Percentiles rank a stretch among this genome's conserved stretches.
These are phyloP conservation scores for Illadopsis cleaveri DNA, from an alignment of 2,113 vertebrate species.

Conservation along the genomic window DNA sequence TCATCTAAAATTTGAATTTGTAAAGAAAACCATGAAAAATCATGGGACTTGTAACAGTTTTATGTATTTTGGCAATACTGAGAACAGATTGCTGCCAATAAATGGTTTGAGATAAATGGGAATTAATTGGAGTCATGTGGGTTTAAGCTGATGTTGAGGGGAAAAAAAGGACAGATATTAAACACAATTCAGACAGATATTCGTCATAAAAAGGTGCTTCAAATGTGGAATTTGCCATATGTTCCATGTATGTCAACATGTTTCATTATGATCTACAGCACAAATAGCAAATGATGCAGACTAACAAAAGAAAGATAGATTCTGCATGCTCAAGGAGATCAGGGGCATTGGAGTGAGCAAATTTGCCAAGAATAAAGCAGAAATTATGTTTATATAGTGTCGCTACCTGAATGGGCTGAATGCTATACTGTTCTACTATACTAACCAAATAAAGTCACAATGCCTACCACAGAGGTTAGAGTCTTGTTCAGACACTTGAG, in stretches of 20 bases:
- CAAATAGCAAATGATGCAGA: not conserved
- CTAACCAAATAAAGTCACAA: not conserved
- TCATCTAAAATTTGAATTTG: slow-evolving; percentile 52
- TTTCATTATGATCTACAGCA: not conserved
- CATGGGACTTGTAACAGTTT: slow-evolving; percentile 61
- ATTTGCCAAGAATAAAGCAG: not conserved
- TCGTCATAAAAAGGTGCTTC: slow-evolving; percentile 40
- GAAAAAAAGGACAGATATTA: slow-evolving; percentile 61
- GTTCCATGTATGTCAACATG: not conserved
- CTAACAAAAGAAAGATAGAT: not conserved
- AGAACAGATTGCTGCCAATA: slow-evolving; percentile 74
- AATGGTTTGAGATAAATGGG: slow-evolving; percentile 73
- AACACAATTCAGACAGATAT: slow-evolving; percentile 67
- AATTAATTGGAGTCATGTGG: slow-evolving; percentile 78
- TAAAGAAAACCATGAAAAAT: slow-evolving; percentile 60
- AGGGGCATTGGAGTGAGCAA: not conserved
- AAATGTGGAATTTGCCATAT: slow-evolving; percentile 7
- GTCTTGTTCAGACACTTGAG: not conserved
- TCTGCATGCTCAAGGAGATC: not conserved
- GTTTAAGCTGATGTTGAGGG: slow-evolving; percentile 67
- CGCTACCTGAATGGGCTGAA: not conserved
- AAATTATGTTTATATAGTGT: not conserved
- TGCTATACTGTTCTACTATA: not conserved
- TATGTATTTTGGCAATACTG: slow-evolving; percentile 69
- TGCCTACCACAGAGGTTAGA: not conserved